Evolutionary conservation across 2,797 vertebrate species (phyloP), one percentile per base, ranked within the genome.

Genomic region (Adelosebastes latens): DNA sequence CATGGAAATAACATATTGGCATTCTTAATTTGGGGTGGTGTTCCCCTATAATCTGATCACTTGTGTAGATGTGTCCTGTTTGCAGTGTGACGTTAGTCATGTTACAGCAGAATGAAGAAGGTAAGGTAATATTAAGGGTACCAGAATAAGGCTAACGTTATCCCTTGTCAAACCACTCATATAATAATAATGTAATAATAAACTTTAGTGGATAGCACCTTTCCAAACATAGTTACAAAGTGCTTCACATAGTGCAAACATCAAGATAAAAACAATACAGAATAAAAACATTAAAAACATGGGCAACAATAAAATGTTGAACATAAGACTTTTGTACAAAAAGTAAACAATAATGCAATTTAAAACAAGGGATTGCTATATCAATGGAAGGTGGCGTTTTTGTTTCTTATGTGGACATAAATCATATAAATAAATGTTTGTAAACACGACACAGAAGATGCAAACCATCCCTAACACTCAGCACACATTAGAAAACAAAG

Each of bases 401-500:
- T 31, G 6, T 27, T 16, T 64, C 24, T 22, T 9, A 32, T 8
- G 14, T 0, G 3, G 0, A 6, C 22, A 5, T 24, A 14, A 18
- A 9, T 27, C 1, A 39, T n/a, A 6, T 20, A 8, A 20, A 42
- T 14, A 29, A 10, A 25, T 34, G 24, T 31, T 59, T 12, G 14
- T 16, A 61, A 20, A 59, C 1, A 56, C 13, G 1, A 24, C 31
- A 10, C 0, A 2, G 4, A 34, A 7, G 13, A 56, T 8, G 4
- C 0, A n/a, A 60, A 3, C 5, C 6, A 18, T 14, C 16, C 1
- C 4, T 6, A 9, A 25, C 8, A n/a, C 18, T 18, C 8, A 52
- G 34, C 49, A 14, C 49, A 62, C 61, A 20, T 6, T 8, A 42
- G 63, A 89, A 87, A 90, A 94, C 91, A 93, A 93, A 88, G 72